phyloP scores from a whole-genome alignment of 1,140 invertebrate genomes.

The Lineus longissimus region DNA sequence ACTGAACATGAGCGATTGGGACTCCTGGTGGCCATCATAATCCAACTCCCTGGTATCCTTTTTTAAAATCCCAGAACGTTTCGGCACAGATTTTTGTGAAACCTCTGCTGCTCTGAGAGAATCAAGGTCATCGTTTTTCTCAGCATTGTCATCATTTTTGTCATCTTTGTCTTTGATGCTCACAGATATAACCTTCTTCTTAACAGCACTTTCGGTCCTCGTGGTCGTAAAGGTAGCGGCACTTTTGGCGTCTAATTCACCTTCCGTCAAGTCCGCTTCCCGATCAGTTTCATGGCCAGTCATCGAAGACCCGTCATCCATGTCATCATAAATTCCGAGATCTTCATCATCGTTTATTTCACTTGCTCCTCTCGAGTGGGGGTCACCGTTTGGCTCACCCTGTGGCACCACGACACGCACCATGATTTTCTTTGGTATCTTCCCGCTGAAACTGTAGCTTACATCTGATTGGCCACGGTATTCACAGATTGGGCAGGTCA shows the following conservation, averaged over 20 bases:
- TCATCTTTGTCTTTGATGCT: not conserved
- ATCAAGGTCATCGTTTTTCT: not conserved
- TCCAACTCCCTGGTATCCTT: not conserved
- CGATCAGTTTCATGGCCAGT: not conserved
- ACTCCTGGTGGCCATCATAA: not conserved
- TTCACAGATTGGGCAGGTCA: no score
- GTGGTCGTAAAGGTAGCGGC: not conserved
- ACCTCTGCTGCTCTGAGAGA: not conserved
- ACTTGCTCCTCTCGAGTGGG: no score
- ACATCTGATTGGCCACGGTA: no score
- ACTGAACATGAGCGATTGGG: not conserved
- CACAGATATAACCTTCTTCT: no score
- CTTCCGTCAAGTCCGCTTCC: not conserved
- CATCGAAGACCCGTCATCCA: not conserved
- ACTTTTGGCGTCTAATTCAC: not conserved
- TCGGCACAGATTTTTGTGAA: not conserved
- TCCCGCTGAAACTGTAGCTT: no score
- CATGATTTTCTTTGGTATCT: no score
- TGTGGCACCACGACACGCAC: no score
- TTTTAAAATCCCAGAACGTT: not conserved
- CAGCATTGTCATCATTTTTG: not conserved
- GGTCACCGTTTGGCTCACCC: no score
- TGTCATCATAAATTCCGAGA: slow-evolving; percentile 8
- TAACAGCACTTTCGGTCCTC: no score
- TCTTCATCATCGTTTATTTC: not conserved